phyloP scores from a whole-genome alignment of 2,113 vertebrate genomes.

The Laticauda laticaudata region DNA sequence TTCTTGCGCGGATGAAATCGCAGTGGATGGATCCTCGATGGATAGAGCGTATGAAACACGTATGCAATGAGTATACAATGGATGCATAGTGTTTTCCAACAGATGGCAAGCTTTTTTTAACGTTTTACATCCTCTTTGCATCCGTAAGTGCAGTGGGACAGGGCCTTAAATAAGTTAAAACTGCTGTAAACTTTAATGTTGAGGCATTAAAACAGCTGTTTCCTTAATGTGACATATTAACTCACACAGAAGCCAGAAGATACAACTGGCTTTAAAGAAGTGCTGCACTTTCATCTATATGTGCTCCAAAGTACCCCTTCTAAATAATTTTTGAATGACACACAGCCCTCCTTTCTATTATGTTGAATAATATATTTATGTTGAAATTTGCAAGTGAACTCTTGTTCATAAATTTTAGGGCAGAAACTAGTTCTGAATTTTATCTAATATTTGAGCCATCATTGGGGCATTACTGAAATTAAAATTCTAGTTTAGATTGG shows the following conservation, averaged over 20 bases:
- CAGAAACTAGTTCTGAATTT: not conserved
- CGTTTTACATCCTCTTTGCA: no score
- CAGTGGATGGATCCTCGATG: no score
- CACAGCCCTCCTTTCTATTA: not conserved
- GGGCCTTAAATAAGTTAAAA: not conserved
- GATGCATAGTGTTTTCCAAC: no score
- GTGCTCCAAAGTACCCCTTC: not conserved
- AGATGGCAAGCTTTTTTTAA: no score
- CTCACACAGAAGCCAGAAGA: not conserved
- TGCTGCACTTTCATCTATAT: not conserved
- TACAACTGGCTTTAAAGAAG: not conserved
- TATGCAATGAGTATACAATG: no score
- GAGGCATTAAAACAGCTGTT: not conserved
- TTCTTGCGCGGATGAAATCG: no score
- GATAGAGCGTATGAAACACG: no score
- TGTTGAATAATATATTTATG: not conserved
- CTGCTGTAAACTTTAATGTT: not conserved
- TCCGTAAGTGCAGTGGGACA: no score
- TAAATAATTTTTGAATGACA: not conserved
- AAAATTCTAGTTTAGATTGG: not conserved
- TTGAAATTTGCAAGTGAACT: not conserved
- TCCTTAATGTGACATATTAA: not conserved
- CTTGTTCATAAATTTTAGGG: not conserved
- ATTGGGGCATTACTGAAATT: not conserved
- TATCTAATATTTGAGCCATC: not conserved